A percentile compares a stretch with the other conserved stretches of the same genome.
Conservation (phyloP, 2,888 invertebrate species). For the Tipula lateralis region DNA sequence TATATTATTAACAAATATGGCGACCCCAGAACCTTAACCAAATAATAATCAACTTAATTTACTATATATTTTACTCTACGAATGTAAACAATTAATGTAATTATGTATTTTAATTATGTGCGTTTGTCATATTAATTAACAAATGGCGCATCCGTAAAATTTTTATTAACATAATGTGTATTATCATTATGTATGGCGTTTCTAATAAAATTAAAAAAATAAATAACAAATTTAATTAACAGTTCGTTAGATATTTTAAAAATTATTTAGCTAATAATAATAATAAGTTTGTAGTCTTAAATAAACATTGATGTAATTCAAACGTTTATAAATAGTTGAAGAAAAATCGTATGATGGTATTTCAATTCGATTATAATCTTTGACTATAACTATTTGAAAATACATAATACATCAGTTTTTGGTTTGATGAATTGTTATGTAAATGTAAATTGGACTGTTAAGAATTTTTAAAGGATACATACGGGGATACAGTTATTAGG, state of each 20-base stretch:
- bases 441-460: not conserved
- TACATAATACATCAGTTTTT: not conserved
- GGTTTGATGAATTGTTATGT: not conserved
- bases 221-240: too few species aligned
- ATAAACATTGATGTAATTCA: too few species aligned
- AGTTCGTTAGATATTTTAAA: not conserved
- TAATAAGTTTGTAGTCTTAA: not conserved
- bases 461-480: not conserved
- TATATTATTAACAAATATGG: not conserved
- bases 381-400: not conserved
- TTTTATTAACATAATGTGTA: not conserved
- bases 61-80: not conserved
- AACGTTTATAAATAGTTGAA: too few species aligned
- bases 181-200: not conserved
- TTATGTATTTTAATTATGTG: not conserved
- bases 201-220: too few species aligned
- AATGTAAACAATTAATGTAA: too few species aligned
- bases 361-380: not conserved
- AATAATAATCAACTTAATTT: not conserved
- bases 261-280: not conserved
- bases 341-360: not conserved
- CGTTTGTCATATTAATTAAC: not conserved
- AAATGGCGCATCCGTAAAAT: not conserved
- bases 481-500: not conserved
- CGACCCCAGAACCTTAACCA: slow-evolving; percentile 24